These are phyloP conservation scores for Ceratina calcarata DNA, from an alignment of 1,140 invertebrate genomes.

Conservation along the genomic window DNA sequence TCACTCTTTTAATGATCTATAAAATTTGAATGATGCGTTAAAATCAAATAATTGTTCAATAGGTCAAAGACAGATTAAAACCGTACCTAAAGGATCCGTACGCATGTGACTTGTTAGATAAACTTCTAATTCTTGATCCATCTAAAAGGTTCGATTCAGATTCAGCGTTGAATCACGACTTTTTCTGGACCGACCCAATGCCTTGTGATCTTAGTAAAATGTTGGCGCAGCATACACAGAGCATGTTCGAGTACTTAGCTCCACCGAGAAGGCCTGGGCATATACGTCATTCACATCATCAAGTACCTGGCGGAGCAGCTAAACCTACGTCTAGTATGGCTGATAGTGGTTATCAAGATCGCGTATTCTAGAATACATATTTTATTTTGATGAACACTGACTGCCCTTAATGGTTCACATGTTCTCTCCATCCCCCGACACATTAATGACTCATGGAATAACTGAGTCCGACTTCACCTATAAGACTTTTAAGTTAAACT, in stretches of 20 bases:
- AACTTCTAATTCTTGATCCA: slow-evolving; percentile 91
- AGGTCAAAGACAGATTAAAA: slow-evolving; percentile 93
- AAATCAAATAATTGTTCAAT: slow-evolving; percentile 55
- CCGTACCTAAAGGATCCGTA: slow-evolving; percentile 95
- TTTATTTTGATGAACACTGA: slow-evolving; percentile 24
- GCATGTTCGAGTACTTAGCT: slow-evolving; percentile 98
- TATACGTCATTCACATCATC: slow-evolving; percentile 78
- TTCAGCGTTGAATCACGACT: slow-evolving; percentile 97
- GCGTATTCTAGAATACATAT: slow-evolving; percentile 84
- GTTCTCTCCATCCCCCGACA: slow-evolving; percentile 9
- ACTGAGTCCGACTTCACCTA: background rate
- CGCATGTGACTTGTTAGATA: slow-evolving; percentile 96
- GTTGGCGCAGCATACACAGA: slow-evolving; percentile 95
- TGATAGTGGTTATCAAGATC: slow-evolving; percentile 88
- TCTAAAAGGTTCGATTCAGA: slow-evolving; percentile 90
- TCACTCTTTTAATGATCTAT: background rate
- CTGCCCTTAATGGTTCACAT: slow-evolving; percentile 11
- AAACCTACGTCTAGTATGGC: slow-evolving; percentile 81
- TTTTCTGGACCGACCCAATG: slow-evolving; percentile 99
- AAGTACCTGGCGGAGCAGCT: slow-evolving; percentile 79
- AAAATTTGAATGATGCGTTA: background rate
- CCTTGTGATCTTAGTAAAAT: slow-evolving; percentile 91
- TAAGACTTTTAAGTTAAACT: slow-evolving; percentile 24
- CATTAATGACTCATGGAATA: slow-evolving; percentile 5
- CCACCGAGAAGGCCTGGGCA: slow-evolving; percentile 87